Conservation (phyloP, 2,797 vertebrate species). For the Crotalus adamanteus region DNA sequence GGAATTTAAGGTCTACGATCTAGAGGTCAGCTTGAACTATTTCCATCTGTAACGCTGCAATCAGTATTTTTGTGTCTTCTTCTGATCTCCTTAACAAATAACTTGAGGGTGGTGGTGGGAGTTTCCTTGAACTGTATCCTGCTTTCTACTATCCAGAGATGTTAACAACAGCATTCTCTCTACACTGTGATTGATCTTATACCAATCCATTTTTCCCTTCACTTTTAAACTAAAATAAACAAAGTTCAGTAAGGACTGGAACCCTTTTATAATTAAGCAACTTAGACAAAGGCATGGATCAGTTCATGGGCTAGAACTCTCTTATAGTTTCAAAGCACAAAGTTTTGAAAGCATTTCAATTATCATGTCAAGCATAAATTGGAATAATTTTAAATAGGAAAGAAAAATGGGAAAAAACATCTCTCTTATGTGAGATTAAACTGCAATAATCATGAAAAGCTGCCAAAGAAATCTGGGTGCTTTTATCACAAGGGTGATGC, state of each 20-base stretch:
- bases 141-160: neutral
- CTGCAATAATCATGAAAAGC: conserved; percentile 60
- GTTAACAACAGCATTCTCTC: neutral
- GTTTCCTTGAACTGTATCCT: neutral
- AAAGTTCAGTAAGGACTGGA: neutral
- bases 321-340: conserved; percentile 28
- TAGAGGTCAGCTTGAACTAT: neutral
- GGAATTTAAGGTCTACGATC: conserved; percentile 10
- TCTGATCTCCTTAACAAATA: neutral
- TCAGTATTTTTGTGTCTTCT: neutral
- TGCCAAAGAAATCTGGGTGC: conserved; percentile 64
- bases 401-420: conserved; percentile 27
- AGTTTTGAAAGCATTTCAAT: conserved; percentile 59
- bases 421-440: conserved; percentile 63
- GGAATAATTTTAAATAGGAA: conserved; percentile 44
- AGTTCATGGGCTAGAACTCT: conserved; percentile 22
- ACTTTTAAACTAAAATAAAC: conserved; percentile 43
- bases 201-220: neutral
- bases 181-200: neutral
- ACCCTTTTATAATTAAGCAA: neutral
- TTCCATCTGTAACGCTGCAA: conserved; percentile 14
- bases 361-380: conserved; percentile 60
- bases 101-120: conserved; percentile 13
- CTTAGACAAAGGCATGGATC: conserved; percentile 31
- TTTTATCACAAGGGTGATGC: conserved; percentile 55